Conservation (phyloP, 2,797 vertebrate genomes). For the Acomys russatus region DNA sequence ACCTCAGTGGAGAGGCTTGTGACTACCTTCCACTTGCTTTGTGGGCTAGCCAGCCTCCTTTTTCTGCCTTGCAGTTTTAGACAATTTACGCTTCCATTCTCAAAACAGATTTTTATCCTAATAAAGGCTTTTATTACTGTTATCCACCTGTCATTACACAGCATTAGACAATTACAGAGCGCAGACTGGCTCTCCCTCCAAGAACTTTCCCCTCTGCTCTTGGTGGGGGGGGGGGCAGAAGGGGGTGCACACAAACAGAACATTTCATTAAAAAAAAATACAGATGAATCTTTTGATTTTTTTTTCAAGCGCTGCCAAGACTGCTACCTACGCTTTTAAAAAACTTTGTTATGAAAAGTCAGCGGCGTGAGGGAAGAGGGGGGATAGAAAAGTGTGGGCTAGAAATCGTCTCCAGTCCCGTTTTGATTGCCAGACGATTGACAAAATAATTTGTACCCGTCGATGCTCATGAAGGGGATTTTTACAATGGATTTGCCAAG, state of each 20-base stretch:
- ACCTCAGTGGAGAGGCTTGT: neutral
- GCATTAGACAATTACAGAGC: constrained; percentile 86
- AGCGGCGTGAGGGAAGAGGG: constrained; percentile 86
- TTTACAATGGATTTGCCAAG: constrained; percentile 95
- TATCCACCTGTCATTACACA: constrained; percentile 88
- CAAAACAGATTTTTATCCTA: constrained; percentile 88
- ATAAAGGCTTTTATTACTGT: constrained; percentile 87
- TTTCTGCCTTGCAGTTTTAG: constrained; percentile 80
- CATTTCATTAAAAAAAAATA: constrained; percentile 87
- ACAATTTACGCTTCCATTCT: constrained; percentile 84
- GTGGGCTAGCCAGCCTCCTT: constrained; percentile 32
- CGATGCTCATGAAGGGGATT: constrained; percentile 93
- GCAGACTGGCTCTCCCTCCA: constrained; percentile 80
- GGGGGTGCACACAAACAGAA: constrained; percentile 83
- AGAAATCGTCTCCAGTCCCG: constrained; percentile 89
- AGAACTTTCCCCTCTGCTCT: constrained; percentile 75
- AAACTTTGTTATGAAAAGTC: constrained; percentile 90
- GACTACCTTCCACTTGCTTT: constrained; percentile 67
- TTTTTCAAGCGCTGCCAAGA: constrained; percentile 83
- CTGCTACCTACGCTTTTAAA: constrained; percentile 88
- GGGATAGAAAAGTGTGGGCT: constrained; percentile 88
- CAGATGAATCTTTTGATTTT: constrained; percentile 73
- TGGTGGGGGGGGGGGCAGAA: constrained; percentile 61
- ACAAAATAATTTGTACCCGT: constrained; percentile 99
- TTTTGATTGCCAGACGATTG: constrained; percentile 93